Conservation (phyloP, 2,888 invertebrate genomes). For the Drosophila buzzatii region DNA sequence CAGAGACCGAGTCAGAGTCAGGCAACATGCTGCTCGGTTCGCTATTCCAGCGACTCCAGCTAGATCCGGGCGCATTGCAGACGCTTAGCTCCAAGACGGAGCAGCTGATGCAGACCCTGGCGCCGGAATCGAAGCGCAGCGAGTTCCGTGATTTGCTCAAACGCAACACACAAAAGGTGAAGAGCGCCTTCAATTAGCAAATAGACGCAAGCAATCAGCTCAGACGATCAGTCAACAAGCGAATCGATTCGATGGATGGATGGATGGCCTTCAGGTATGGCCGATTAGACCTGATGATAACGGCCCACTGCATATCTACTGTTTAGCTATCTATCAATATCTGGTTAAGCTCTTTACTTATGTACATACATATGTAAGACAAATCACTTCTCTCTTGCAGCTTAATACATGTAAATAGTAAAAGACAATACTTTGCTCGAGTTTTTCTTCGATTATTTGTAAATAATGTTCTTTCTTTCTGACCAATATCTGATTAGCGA, state of each 20-base stretch:
- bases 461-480: too few species aligned
- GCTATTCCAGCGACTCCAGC: conserved; percentile 52
- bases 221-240: conserved; percentile 1
- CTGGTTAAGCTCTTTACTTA: not conserved
- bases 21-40: conserved; percentile 18
- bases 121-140: conserved; percentile 65
- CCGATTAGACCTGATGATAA: conserved; percentile 11
- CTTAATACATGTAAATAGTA: not conserved
- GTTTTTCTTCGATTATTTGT: not conserved
- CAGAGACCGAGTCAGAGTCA: not conserved
- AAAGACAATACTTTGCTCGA: not conserved
- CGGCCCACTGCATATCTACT: not conserved
- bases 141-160: conserved; percentile 70
- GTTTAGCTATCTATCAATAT: not conserved
- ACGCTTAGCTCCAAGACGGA: conserved; percentile 58
- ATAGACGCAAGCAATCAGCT: not conserved
- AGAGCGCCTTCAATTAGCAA: conserved; percentile 64
- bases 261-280: not conserved
- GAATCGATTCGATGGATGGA: not conserved
- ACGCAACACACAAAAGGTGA: conserved; percentile 69
- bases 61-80: conserved; percentile 55
- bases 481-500: too few species aligned
- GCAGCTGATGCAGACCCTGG: conserved; percentile 65
- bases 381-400: not conserved
- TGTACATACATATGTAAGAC: not conserved